Conservation (phyloP, 2,888 invertebrate species). For the Dusona sp. region DNA sequence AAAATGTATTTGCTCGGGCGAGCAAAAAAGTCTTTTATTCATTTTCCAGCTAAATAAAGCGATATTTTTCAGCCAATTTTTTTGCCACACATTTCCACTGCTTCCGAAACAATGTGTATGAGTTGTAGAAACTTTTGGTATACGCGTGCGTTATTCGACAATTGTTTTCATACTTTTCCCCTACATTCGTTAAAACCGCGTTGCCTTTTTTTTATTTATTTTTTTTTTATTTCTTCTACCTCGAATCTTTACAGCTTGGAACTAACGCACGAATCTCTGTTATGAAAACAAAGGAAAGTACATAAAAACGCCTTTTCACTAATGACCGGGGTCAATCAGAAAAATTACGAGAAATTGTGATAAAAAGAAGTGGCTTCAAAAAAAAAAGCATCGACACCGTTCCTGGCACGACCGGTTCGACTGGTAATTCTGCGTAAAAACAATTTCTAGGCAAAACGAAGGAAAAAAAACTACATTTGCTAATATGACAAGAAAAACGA, state of each 20-base stretch:
- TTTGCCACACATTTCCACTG: too few species aligned
- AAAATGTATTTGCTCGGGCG: background rate
- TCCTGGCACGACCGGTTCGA: background rate
- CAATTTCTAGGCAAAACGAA: conserved; percentile 4
- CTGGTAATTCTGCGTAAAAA: background rate
- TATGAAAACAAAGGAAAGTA: background rate
- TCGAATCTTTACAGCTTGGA: background rate
- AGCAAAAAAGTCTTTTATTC: background rate
- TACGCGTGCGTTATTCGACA: too few species aligned
- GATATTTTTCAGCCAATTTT: background rate
- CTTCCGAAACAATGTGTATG: too few species aligned
- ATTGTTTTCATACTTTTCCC: background rate
- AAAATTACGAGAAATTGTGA: background rate
- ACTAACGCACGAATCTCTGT: background rate
- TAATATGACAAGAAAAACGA: background rate
- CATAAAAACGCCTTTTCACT: background rate
- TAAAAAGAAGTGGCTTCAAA: background rate
- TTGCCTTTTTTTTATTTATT: background rate
- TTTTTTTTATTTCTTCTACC: background rate
- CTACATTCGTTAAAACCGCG: background rate
- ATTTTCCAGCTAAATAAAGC: background rate
- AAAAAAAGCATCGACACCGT: too few species aligned
- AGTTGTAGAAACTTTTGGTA: too few species aligned
- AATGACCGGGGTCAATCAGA: background rate
- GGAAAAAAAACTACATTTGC: background rate